Evolutionary conservation across 2,888 invertebrate species (phyloP), one percentile per base, ranked within the genome.

Genomic region (Sesia apiformis): DNA sequence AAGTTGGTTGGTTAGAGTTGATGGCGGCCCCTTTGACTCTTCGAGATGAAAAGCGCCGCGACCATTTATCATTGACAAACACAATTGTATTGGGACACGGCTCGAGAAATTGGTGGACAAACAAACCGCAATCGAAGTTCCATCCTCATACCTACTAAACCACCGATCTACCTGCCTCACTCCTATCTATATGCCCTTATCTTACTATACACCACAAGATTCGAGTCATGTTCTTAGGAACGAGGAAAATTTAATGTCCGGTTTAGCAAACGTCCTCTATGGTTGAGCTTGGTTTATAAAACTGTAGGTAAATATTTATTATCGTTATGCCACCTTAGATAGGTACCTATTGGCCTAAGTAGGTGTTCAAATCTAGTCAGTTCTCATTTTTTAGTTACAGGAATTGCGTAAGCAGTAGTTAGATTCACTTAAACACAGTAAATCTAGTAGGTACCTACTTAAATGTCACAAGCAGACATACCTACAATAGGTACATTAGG

Each of bases 51-150:
- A 88, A 83, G 84, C 74, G 63, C 88, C 87, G 88, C 77, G 74
- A 78, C 85, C 87, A 89, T 89, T 89, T 88, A 89, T 89, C 89
- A 89, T 88, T 86, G 87, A 86, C 88, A 89, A 86, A 87, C 78
- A 86, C 88, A 88, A 86, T 88, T 81, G 88, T 88, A 85, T 86
- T 79, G 81, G 80, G 81, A 83, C 81, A 80, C 72, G 77, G 78
- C 75, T 78, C 76, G 74, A 81, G 78, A 79, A 84, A 85, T 85
- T 80, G 82, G 79, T 83, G 79, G 82, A 84, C 83, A 88, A 88
- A 88, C 87, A 88, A 81, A 81, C 78, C 71, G 69, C 72, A 71
- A 72, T 75, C 73, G 72, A 64, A 74, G 69, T 80, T 73, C 72
- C 70, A 70, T 39, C 7, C 40, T n/a, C n/a, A n/a, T n/a, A n/a